Evolutionary conservation across 2,888 invertebrate species (phyloP).

Genomic region (Bugulina stolonifera): DNA sequence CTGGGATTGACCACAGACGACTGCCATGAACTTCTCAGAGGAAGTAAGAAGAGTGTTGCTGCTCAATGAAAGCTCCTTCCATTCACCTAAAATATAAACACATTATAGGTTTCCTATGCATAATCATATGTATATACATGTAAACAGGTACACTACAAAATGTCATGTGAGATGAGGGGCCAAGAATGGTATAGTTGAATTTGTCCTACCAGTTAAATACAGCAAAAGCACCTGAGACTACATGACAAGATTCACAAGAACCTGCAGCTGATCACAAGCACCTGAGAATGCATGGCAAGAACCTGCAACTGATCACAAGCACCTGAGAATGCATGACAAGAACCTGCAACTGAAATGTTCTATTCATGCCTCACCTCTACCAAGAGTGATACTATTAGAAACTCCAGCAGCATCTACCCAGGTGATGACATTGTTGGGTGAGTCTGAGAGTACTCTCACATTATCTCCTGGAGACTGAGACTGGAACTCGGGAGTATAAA

Average conservation of each 20-base stretch:
- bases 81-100: background rate
- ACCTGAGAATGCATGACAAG: too few species aligned
- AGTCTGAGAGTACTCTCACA: background rate
- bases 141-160: background rate
- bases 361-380: background rate
- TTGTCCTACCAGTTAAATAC: too few species aligned
- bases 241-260: too few species aligned
- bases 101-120: background rate
- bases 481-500: background rate
- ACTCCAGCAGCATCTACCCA: background rate
- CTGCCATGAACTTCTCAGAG: background rate
- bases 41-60: background rate
- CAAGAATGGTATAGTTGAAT: too few species aligned
- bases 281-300: too few species aligned
- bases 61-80: background rate
- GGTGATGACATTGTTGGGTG: background rate
- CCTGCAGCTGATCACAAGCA: too few species aligned
- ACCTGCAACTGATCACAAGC: too few species aligned
- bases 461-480: background rate
- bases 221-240: too few species aligned
- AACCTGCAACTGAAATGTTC: too few species aligned
- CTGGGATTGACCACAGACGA: background rate
- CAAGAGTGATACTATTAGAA: background rate
- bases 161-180: too few species aligned
- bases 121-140: background rate